Conservation (phyloP, 2,888 invertebrate species). For the Pteria penguin region DNA sequence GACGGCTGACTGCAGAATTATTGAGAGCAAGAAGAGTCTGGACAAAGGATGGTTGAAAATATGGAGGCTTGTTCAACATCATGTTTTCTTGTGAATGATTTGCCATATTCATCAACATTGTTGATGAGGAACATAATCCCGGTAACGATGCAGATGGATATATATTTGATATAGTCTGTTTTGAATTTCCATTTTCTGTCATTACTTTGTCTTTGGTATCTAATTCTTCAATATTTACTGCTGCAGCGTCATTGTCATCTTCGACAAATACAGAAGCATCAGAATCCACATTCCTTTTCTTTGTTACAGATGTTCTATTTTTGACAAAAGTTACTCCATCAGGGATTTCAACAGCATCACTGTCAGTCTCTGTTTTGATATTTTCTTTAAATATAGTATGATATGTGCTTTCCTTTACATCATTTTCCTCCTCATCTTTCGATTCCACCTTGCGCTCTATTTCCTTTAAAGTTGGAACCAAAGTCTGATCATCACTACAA, state of each 20-base stretch:
- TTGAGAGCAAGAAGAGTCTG: constrained; percentile 68
- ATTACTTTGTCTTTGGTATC: not conserved
- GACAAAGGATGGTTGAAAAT: constrained; percentile 64
- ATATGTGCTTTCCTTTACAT: not conserved
- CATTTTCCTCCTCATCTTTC: not conserved
- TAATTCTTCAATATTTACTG: not conserved
- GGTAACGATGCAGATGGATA: constrained; percentile 7
- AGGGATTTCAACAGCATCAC: not conserved
- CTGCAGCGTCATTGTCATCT: not conserved
- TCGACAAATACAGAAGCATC: no score
- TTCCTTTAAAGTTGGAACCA: not conserved
- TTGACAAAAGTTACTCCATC: no score
- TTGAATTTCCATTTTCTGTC: not conserved
- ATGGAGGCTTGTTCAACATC: constrained; percentile 42
- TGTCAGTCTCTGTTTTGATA: not conserved
- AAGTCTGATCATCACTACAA: not conserved
- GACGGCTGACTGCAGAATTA: constrained; percentile 65
- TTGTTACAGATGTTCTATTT: no score
- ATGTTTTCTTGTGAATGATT: constrained; percentile 44
- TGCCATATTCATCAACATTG: constrained; percentile 49
- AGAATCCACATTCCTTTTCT: not conserved
- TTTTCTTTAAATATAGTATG: not conserved
- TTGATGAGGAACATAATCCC: constrained; percentile 48
- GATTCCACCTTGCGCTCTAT: not conserved
- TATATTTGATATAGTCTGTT: not conserved